A percentile compares a stretch with the other conserved stretches of the same genome.
phyloP scores from a whole-genome alignment of 2,888 invertebrate genomes.

The Athripsodes cinereus region DNA sequence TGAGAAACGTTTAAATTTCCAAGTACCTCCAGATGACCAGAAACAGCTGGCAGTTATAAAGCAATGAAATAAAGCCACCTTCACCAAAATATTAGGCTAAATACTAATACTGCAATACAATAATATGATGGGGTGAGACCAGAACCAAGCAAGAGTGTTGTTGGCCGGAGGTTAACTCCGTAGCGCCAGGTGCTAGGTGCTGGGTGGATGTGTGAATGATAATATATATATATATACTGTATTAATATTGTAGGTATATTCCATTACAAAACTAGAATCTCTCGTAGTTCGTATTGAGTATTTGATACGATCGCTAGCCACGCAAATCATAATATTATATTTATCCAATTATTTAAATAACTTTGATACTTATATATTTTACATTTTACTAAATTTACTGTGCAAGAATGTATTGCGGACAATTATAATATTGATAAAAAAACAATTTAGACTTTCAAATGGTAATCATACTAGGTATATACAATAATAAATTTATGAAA shows the following conservation, averaged over 20 bases:
- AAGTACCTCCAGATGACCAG: constrained; percentile 25
- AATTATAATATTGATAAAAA: not conserved
- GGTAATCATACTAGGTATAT: not conserved
- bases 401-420: not conserved
- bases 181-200: not conserved
- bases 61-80: constrained; percentile 26
- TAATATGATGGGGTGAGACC: constrained; percentile 15
- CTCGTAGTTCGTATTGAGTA: constrained; percentile 3
- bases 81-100: constrained; percentile 23
- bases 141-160: constrained; percentile 22
- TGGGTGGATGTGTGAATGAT: not conserved
- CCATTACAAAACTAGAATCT: constrained; percentile 23
- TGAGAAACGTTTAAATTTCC: constrained; percentile 10
- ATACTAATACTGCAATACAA: constrained; percentile 5
- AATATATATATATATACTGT: not conserved
- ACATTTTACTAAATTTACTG: constrained; percentile 1
- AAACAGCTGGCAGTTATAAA: constrained; percentile 25
- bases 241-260: not conserved
- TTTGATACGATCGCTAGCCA: constrained; percentile 13
- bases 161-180: not conserved
- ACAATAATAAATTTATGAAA: not conserved
- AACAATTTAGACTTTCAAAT: not conserved
- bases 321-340: constrained; percentile 2
- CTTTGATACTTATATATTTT: not conserved
- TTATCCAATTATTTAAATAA: not conserved